These are phyloP conservation scores for Drosophila phalerata DNA, from an alignment of 2,888 invertebrate species.

Conservation along the genomic window DNA sequence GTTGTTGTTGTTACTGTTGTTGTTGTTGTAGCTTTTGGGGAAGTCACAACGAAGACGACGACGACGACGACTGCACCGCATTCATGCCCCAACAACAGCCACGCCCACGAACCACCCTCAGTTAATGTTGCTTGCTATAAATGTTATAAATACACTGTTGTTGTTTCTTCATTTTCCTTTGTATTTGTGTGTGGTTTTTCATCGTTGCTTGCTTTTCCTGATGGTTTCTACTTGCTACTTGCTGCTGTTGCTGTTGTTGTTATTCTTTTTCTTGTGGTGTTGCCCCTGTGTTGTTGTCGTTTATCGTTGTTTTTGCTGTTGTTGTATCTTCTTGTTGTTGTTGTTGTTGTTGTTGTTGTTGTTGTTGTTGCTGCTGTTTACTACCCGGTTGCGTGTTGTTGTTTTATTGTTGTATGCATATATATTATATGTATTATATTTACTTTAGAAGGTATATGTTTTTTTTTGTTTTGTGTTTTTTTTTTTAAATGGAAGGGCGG, in stretches of 20 bases:
- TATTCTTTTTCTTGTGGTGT: constrained; percentile 13
- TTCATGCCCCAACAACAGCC: constrained; percentile 37
- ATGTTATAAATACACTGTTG: background rate
- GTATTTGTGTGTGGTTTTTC: constrained; percentile 16
- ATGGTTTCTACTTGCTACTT: constrained; percentile 26
- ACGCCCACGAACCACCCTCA: constrained; percentile 48
- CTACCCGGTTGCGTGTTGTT: constrained; percentile 57
- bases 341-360: constrained; percentile 29
- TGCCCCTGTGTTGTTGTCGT: constrained; percentile 7
- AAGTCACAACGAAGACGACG: constrained; percentile 37
- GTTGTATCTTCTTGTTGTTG: constrained; percentile 23
- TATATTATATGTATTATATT: constrained; percentile 82
- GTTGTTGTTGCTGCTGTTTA: constrained; percentile 29
- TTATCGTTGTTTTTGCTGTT: constrained; percentile 18
- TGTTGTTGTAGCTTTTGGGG: constrained; percentile 40
- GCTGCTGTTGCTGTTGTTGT: constrained; percentile 18
- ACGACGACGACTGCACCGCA: constrained; percentile 23
- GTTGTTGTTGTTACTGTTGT: constrained; percentile 17
- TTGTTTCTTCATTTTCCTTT: background rate
- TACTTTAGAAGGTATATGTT: constrained; percentile 83
- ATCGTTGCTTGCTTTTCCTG: constrained; percentile 11
- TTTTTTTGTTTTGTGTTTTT: constrained; percentile 46
- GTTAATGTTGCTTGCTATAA: constrained; percentile 4
- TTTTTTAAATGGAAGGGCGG: constrained; percentile 81
- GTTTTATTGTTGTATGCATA: constrained; percentile 76